These are phyloP conservation scores for Pandemis corylana DNA, from an alignment of 2,888 invertebrate genomes.

Conservation along the genomic window DNA sequence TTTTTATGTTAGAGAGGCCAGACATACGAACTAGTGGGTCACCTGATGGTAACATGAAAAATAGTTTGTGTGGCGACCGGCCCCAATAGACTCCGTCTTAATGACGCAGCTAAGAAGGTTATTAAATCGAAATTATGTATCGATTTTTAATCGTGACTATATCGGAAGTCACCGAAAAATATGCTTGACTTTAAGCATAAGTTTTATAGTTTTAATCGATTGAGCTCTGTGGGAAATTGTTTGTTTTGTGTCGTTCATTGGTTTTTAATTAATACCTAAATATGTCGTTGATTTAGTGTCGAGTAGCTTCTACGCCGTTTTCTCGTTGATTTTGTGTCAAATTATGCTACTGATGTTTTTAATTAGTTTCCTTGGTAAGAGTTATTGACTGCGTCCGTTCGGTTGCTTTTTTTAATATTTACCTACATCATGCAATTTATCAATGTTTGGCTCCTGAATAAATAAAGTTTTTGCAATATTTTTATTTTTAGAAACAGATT, in stretches of 20 bases:
- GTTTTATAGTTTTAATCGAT: slow-evolving; percentile 32
- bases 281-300: background rate
- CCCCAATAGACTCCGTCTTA: background rate
- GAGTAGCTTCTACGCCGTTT: background rate
- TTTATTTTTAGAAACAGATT: too few relatives aligned
- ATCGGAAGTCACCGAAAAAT: slow-evolving; percentile 31
- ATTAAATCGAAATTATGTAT: slow-evolving; percentile 34
- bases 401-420: background rate
- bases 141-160: slow-evolving; percentile 33
- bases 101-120: slow-evolving; percentile 37
- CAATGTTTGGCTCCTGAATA: background rate
- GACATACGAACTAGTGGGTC: too few relatives aligned
- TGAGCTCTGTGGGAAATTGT: slow-evolving; percentile 21
- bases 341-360: slow-evolving; percentile 3
- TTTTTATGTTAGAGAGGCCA: too few relatives aligned
- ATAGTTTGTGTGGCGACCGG: slow-evolving; percentile 30
- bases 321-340: background rate
- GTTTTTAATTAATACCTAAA: slow-evolving; percentile 16
- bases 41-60: background rate
- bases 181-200: slow-evolving; percentile 12
- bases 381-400: background rate
- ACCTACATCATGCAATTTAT: background rate
- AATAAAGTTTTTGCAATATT: too few relatives aligned
- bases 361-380: background rate
- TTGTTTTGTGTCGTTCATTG: slow-evolving; percentile 28